Percentiles rank a stretch among this genome's conserved stretches.
Conservation (phyloP, 92 coral and sea anemone genomes). For the Epizoanthus ramosus region DNA sequence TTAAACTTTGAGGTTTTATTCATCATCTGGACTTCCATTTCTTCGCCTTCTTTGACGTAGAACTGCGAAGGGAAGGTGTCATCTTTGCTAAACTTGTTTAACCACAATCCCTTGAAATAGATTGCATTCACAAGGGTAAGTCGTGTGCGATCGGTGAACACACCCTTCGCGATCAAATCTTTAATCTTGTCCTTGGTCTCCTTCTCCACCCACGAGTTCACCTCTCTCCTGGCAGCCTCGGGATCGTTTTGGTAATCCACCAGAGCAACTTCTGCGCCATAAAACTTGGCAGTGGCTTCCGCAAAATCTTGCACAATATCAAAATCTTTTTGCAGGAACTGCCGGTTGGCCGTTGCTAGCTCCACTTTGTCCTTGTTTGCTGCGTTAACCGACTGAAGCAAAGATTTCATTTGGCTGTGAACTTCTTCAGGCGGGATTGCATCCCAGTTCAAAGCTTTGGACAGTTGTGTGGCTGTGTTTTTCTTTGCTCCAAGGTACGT, state of each 20-base stretch:
- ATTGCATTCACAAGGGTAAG: slow-evolving; percentile 84
- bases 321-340: slow-evolving; percentile 73
- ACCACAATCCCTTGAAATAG: slow-evolving; percentile 92
- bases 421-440: slow-evolving; percentile 49
- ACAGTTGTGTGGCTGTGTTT: slow-evolving; percentile 81
- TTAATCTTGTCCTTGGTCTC: slow-evolving; percentile 80
- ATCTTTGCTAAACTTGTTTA: slow-evolving; percentile 59
- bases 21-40: slow-evolving; percentile 77
- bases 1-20: slow-evolving; percentile 58
- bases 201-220: slow-evolving; percentile 85
- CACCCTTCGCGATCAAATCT: slow-evolving; percentile 62
- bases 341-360: slow-evolving; percentile 75
- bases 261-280: slow-evolving; percentile 75
- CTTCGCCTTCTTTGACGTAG: slow-evolving; percentile 48
- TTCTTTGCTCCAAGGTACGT: slow-evolving; percentile 87
- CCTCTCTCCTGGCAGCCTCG: slow-evolving; percentile 66
- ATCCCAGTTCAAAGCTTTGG: slow-evolving; percentile 81
- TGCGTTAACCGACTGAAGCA: slow-evolving; percentile 58
- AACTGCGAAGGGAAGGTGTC: slow-evolving; percentile 59
- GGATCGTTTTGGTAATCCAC: slow-evolving; percentile 74
- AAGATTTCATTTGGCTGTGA: slow-evolving; percentile 62
- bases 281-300: slow-evolving; percentile 57
- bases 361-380: slow-evolving; percentile 58
- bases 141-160: slow-evolving; percentile 57
- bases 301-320: slow-evolving; percentile 67